These are phyloP conservation scores for Bathynomus jamesi DNA, from an alignment of 1,140 invertebrate species.

Conservation along the genomic window DNA sequence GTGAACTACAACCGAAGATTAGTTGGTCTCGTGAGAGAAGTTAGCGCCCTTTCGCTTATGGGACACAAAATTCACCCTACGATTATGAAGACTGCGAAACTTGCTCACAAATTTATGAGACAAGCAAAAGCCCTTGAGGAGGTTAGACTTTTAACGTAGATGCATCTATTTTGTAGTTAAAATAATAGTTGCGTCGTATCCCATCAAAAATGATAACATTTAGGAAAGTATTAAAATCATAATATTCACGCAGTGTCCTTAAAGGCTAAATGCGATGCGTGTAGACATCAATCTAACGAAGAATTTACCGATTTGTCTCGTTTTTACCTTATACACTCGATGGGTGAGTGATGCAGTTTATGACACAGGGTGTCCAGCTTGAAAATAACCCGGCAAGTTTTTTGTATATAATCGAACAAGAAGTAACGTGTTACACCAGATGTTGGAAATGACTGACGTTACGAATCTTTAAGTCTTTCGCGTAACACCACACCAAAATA, in stretches of 20 bases:
- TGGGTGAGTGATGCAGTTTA: no score
- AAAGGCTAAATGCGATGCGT: constrained; percentile 59
- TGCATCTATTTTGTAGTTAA: constrained; percentile 75
- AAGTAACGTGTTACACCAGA: no score
- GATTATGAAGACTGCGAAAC: constrained; percentile 56
- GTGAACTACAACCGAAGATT: constrained; percentile 80
- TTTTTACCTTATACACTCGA: no score
- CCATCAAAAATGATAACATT: constrained; percentile 59
- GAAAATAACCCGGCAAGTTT: no score
- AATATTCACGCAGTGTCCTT: constrained; percentile 64
- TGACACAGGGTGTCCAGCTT: no score
- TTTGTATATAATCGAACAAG: no score
- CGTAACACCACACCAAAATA: no score
- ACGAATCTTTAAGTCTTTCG: no score
- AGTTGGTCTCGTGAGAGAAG: constrained; percentile 70
- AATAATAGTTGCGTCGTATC: constrained; percentile 58
- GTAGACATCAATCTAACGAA: constrained; percentile 62
- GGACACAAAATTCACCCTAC: constrained; percentile 67
- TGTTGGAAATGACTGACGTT: no score
- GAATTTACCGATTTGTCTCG: no score
- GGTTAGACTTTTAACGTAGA: constrained; percentile 66
- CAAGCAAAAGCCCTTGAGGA: constrained; percentile 79
- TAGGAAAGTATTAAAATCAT: constrained; percentile 65
- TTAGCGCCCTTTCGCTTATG: constrained; percentile 67
- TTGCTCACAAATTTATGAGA: constrained; percentile 65